These are phyloP conservation scores for Urosaurus nigricauda DNA, from an alignment of 2,797 vertebrate species.

Conservation along the genomic window DNA sequence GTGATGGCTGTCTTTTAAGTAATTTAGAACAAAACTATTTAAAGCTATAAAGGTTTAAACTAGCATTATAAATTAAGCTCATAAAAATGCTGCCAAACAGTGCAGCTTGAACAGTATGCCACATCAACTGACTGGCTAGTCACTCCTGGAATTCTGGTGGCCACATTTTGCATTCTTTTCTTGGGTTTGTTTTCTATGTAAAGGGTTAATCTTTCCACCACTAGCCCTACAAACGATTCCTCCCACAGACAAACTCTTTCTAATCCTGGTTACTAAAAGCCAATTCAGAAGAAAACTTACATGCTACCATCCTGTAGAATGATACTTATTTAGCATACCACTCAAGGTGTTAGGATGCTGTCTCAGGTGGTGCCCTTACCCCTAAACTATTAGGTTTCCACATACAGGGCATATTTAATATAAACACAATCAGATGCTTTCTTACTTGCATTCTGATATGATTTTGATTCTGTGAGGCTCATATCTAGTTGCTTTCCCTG, in stretches of 20 bases:
- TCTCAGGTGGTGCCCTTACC: not conserved
- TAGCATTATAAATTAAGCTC: not conserved
- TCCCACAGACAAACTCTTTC: not conserved
- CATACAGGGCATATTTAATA: not conserved
- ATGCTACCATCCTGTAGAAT: too few relatives aligned
- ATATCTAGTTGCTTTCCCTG: not conserved
- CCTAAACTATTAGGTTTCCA: not conserved
- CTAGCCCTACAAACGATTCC: not conserved
- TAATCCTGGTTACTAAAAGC: not conserved
- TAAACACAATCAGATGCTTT: not conserved
- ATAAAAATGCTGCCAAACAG: not conserved
- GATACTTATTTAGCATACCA: not conserved
- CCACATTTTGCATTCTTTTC: not conserved
- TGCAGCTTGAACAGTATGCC: not conserved
- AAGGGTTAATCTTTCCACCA: not conserved
- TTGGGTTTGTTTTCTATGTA: not conserved
- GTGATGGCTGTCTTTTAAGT: not conserved
- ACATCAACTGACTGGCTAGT: not conserved
- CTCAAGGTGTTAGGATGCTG: not conserved
- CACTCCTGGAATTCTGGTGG: not conserved
- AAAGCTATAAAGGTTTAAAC: not conserved
- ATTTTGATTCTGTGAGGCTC: not conserved
- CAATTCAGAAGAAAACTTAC: not conserved
- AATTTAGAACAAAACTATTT: not conserved
- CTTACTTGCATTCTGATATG: not conserved